Evolutionary conservation across 2,888 invertebrate genomes (phyloP), one percentile per base, ranked within the genome.

Genomic region (Lypha dubia): DNA sequence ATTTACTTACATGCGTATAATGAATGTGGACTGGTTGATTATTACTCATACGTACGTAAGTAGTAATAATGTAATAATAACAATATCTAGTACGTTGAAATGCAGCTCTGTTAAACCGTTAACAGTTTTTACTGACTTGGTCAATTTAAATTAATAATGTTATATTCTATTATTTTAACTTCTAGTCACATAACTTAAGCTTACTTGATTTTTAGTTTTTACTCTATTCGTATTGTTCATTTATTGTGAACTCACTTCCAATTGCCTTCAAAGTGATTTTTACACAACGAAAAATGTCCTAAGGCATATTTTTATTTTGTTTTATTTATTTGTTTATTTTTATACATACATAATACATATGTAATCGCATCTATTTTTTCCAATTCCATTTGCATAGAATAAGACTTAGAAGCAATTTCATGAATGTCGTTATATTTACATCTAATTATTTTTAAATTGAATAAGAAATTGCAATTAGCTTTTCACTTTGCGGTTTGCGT

Each of bases 341-440:
- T n/a, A n/a, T n/a, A n/a, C n/a, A n/a, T n/a, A n/a, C n/a, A n/a
- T n/a, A n/a, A n/a, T n/a, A n/a, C n/a, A n/a, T n/a, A n/a, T n/a
- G n/a, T 22, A 73, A 71, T 77, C 60, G 44, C 71, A 58, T 87
- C 86, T 88, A 85, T 28, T 82, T 51, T 85, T 76, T 83, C 88
- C 88, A 88, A 90, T 90, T 90, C 89, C 86, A 86, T 86, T 88
- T 86, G 88, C 86, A 60, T 79, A 86, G 90, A 89, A 89, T 88
- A 87, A 87, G 89, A 90, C 88, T 90, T 89, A 89, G 89, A 87
- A 81, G 86, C 84, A 84, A 84, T 73, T 80, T 68, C 80, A 86
- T 79, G 63, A 83, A 73, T 82, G 75, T 58, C 56, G 28, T 73
- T 58, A n/a, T 70, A 22, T 38, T 22, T 56, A n/a, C 35, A 11